Evolutionary conservation across 2,888 invertebrate species (phyloP).

Genomic region (Rosalia funebris): DNA sequence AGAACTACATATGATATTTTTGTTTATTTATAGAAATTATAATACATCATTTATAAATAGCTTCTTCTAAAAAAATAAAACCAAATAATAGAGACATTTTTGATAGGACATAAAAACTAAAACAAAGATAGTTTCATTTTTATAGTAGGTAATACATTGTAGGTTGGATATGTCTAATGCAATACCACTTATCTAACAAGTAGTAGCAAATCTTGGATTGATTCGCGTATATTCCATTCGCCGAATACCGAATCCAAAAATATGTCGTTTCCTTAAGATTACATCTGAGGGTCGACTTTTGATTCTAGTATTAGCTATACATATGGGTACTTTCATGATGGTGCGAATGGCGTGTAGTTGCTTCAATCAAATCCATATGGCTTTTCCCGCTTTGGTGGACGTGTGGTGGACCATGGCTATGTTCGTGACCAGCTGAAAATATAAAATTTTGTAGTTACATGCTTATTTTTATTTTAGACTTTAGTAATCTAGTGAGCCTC

Average conservation of each 20-base stretch:
- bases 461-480: background rate
- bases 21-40: no score
- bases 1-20: no score
- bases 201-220: background rate
- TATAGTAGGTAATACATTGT: background rate
- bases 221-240: background rate
- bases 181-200: background rate
- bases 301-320: background rate
- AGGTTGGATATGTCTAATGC: background rate
- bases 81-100: background rate
- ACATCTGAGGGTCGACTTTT: no score
- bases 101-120: background rate
- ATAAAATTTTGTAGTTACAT: no score
- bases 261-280: no score
- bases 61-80: no score
- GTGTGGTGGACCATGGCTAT: slow-evolving; percentile 38
- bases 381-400: background rate
- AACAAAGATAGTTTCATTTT: background rate
- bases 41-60: no score
- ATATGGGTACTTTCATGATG: background rate
- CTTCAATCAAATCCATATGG: background rate
- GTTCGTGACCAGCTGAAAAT: slow-evolving; percentile 48
- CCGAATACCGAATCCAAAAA: background rate
- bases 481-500: no score
- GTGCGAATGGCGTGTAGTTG: background rate